Evolutionary conservation across 2,113 vertebrate species (phyloP).

Genomic region (Callaeas wilsoni): DNA sequence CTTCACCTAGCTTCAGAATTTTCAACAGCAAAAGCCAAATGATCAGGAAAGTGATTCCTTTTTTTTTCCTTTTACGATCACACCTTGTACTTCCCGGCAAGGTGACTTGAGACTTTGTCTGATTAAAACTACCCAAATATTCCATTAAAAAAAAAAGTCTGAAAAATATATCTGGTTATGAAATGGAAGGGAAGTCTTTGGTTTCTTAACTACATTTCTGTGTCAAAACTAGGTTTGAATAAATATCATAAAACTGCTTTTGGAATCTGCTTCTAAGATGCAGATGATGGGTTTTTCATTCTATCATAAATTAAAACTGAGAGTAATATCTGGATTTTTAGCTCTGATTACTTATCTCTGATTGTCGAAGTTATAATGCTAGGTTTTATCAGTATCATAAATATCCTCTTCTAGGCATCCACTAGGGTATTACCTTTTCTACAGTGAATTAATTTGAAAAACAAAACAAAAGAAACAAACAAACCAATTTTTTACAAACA

Average conservation of each 20-base stretch:
- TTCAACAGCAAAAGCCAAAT: conserved; percentile 12
- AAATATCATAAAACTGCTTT: not conserved
- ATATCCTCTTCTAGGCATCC: not conserved
- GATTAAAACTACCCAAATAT: not conserved
- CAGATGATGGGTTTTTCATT: not conserved
- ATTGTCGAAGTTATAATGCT: not conserved
- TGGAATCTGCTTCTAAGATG: not conserved
- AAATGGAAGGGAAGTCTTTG: not conserved
- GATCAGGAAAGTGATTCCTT: not conserved
- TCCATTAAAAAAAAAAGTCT: not conserved
- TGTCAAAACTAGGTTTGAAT: not conserved
- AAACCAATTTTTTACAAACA: not conserved
- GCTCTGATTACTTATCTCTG: not conserved
- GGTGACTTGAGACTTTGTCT: not conserved
- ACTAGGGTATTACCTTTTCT: not conserved
- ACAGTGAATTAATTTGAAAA: not conserved
- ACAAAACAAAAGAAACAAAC: not conserved
- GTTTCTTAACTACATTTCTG: not conserved
- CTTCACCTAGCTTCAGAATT: conserved; percentile 19
- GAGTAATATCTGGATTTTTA: not conserved
- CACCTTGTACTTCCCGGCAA: not conserved
- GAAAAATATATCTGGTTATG: not conserved
- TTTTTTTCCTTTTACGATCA: not conserved
- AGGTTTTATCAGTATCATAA: not conserved
- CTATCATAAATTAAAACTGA: not conserved